phyloP scores from a whole-genome alignment of 2,888 invertebrate genomes.

The Graphium colonna region DNA sequence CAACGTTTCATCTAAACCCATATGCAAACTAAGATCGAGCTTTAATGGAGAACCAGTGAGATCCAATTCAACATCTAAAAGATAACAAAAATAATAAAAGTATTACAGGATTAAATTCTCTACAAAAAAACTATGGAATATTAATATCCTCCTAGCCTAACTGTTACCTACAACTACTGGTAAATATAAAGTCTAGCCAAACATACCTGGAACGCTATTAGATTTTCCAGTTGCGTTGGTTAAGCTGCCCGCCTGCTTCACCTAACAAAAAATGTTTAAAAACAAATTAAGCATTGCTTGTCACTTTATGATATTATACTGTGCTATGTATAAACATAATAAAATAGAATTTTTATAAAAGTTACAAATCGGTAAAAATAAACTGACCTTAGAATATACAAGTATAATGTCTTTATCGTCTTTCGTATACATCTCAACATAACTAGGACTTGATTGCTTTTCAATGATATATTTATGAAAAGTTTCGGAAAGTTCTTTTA shows the following conservation, averaged over 20 bases:
- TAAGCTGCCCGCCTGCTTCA: constrained; percentile 4
- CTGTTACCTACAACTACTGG: too few relatives aligned
- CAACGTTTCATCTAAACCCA: constrained; percentile 67
- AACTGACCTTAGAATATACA: constrained; percentile 58
- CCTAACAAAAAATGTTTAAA: constrained; percentile 1
- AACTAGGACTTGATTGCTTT: constrained; percentile 59
- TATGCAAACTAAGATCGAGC: constrained; percentile 70
- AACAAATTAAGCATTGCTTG: not conserved
- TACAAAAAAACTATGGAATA: too few relatives aligned
- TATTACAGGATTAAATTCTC: not conserved
- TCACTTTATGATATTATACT: too few relatives aligned
- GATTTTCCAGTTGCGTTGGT: not conserved
- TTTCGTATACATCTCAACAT: constrained; percentile 63
- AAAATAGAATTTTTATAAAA: too few relatives aligned
- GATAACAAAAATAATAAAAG: too few relatives aligned
- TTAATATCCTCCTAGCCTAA: too few relatives aligned
- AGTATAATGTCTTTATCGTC: constrained; percentile 49
- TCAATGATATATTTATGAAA: constrained; percentile 52
- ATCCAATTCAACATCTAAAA: constrained; percentile 65
- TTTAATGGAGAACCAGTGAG: constrained; percentile 77
- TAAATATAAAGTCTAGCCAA: too few relatives aligned
- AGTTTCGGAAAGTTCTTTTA: constrained; percentile 46
- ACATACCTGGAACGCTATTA: too few relatives aligned
- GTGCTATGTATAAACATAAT: too few relatives aligned
- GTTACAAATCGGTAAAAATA: too few relatives aligned